Evolutionary conservation across 2,888 invertebrate species (phyloP).

Genomic region (Dicyrtoma fusca): DNA sequence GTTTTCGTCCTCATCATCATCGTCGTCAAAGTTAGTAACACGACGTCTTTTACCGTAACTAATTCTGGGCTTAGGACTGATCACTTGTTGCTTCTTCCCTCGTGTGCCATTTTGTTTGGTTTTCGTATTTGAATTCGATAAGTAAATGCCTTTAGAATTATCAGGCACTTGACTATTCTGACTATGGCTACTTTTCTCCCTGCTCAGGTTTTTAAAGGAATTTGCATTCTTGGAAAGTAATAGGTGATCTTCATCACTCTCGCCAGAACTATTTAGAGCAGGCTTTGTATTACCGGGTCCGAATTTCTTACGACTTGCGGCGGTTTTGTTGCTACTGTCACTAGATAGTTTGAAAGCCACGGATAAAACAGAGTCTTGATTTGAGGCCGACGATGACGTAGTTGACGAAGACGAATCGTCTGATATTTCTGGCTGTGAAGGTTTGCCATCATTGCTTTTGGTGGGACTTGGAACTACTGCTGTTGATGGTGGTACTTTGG

Average conservation of each 20-base stretch:
- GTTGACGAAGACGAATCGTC: background rate
- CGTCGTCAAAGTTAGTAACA: background rate
- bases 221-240: background rate
- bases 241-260: background rate
- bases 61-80: background rate
- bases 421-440: background rate
- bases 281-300: background rate
- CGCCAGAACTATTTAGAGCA: background rate
- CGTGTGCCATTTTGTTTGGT: background rate
- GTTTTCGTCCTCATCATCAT: constrained; percentile 15
- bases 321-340: background rate
- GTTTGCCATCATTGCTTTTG: background rate
- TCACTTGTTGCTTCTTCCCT: background rate
- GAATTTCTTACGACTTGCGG: background rate
- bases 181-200: background rate
- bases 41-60: background rate
- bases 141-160: background rate
- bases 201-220: background rate
- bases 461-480: no score
- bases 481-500: background rate
- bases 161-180: background rate
- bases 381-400: background rate
- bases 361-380: background rate
- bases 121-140: background rate
- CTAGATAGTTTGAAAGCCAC: background rate